Evolutionary conservation across 2,888 invertebrate species (phyloP), one percentile per base, ranked within the genome.

Genomic region (Drosophila eohydei): DNA sequence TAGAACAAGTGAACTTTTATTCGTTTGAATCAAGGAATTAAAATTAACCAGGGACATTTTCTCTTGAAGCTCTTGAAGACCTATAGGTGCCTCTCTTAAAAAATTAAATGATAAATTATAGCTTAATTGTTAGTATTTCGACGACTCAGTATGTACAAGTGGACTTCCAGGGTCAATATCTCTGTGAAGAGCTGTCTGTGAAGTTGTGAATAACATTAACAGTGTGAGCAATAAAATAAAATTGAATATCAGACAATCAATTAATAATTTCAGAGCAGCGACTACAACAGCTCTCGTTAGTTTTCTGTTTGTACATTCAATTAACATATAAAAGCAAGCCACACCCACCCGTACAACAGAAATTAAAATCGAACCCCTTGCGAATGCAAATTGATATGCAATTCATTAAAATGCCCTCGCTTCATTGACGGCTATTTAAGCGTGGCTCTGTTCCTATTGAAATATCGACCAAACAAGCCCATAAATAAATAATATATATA

Each of bases 331-430:
- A 44, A 32, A n/a, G 48, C 51, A 38, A 43, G 34, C n/a, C 54
- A 62, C 51, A 50, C 34, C 63, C 30, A 54, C 26, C 28, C 48
- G 9, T 9, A 34, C n/a, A 9, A 14, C 16, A 58, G 40, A 44
- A 75, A 74, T 75, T 76, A 60, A 78, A 74, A 78, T 71, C 64
- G 69, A 81, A 78, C 57, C 68, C 71, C 74, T 68, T 68, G 69
- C 60, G 54, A 74, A 74, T 74, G 73, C 55, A 89, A 88, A 71
- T 88, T 76, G 78, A 78, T 69, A 71, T 69, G 60, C 74, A 88
- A 86, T 90, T 86, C 87, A 90, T 90, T 86, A 83, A 90, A 86
- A 83, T 67, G 69, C 51, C 56, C 62, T 60, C 64, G 76, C 72
- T 74, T 83, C 89, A 83, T 83, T 86, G 86, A 62, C 36, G 61